Base-by-base conservation (phyloP, 2,113 vertebrate species). In the Poeciliopsis retropinna region DNA sequence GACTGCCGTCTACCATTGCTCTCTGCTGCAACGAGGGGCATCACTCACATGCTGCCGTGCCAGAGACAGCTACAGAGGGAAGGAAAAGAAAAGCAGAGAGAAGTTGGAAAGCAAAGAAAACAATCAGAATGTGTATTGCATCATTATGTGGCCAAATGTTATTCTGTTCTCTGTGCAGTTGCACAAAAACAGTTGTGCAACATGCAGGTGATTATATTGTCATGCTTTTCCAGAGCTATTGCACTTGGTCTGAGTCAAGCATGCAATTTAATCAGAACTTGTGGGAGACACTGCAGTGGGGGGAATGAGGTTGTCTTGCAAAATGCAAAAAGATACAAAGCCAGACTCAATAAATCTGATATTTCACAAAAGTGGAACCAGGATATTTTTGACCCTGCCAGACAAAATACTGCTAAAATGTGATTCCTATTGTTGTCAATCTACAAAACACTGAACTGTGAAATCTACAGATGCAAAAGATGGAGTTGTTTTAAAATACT, bases 1-100 rank as follows among this genome's bases (percentile, higher is more conserved):
- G 92, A 90, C 90, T 85, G 84, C 81, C 84, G 73, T 90, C 82
- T 91, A 78, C 90, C 85, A 70, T 85, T 72, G 87, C 90, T 86
- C 91, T 85, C 61, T 79, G 86, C 86, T 82, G 89, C 47, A 76
- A 87, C 64, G 74, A 88, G 75, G 75, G 83, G 67, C 84, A 88
- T 88, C 85, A 85, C 91, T 94, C 89, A 92, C 78, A 84, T 78
- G 76, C 67, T 70, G 84, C 79, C 22, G 62, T 91, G 92, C 80
- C 87, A 85, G 69, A 87, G 61, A 60, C 75, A 67, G 78, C 70
- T 39, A 15, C 22, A 27, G 27, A 51, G 70, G 60, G 64, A 79
- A 60, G 62, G 54, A 28, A 17, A 62, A 5, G 10, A 51, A 5
- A 57, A 83, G 67, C 64, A 66, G 62, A 70, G 73, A 37, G 30